Evolutionary conservation across 2,113 vertebrate genomes (phyloP).

Genomic region (Dipodomys spectabilis): DNA sequence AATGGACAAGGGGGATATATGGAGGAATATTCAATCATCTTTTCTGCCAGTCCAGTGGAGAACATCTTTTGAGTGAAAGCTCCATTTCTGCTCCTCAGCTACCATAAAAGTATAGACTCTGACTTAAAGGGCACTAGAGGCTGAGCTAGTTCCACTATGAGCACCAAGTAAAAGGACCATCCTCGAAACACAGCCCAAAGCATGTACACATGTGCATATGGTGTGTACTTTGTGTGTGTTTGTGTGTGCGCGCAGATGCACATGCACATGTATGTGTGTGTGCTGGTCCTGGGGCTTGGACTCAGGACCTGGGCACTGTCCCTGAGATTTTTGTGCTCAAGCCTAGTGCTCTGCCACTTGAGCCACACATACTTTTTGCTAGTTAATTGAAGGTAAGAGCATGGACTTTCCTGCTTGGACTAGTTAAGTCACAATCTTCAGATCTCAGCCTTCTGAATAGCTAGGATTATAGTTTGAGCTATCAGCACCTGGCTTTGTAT

Average conservation of each 20-base stretch:
- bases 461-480: no score
- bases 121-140: not conserved
- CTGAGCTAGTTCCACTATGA: not conserved
- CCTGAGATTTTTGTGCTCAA: no score
- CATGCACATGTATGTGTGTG: not conserved
- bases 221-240: fast-evolving
- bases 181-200: not conserved
- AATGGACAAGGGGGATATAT: not conserved
- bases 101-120: not conserved
- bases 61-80: not conserved
- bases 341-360: no score
- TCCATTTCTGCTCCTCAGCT: not conserved
- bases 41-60: not conserved
- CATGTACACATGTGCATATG: not conserved
- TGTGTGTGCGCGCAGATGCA: not conserved
- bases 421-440: no score
- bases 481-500: no score
- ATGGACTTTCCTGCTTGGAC: no score
- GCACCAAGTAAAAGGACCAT: not conserved
- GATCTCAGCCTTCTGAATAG: no score
- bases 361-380: no score
- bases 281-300: not conserved
- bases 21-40: not conserved
- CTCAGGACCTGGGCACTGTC: no score
- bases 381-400: no score